Base-by-base conservation (phyloP, 1,140 invertebrate species). In the Dolichoris vasculosae region DNA sequence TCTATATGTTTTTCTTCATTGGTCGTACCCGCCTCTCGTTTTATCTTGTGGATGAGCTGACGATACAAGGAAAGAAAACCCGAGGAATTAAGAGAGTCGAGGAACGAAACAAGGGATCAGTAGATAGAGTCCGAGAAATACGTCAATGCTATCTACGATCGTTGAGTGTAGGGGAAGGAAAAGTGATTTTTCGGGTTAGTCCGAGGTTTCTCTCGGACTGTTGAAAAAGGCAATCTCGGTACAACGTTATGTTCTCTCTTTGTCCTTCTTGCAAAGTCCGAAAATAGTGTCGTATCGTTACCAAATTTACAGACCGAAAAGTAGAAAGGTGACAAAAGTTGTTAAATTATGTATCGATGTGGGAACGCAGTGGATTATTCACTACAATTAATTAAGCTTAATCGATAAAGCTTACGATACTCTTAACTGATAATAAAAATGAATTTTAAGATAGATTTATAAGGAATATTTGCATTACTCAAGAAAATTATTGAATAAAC, bases 141-240 rank as follows among this genome's bases (percentile, higher is more conserved):
- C 67, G 38, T 8, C 35, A 38, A 40, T 40, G 35, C 32, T 38
- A 40, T 17, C 17, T 4, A 40, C 35, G 11, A 23, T 40, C 63
- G 13, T 67, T 32, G 35, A 0, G 17, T 40, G 6, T 8, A 20
- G 67, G 40, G 26, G 32, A 38, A 26, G 51, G n/a, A 83, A 67
- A 77, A 83, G 82, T 83, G 82, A 75, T 83, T 83, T 83, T 67
- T 77, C 82, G 59, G 73, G 73, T 83, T 64, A 83, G n/a, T 83
- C 35, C 38, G n/a, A 75, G 23, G 51, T 43, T 75, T 75, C 30
- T 38, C 7, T 40, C 23, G 67, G 67, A 71, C 15, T 2, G 0
- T 20, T 71, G 67, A 40, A 40, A 67, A 71, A 71, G 67, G 38
- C 67, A 71, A 71, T 71, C 67, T 40, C 67, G 15, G 67, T 40